Evolutionary conservation across 35 echinoderm and acorn worm genomes (phyloP).

Genomic region (Eucidaris tribuloides): DNA sequence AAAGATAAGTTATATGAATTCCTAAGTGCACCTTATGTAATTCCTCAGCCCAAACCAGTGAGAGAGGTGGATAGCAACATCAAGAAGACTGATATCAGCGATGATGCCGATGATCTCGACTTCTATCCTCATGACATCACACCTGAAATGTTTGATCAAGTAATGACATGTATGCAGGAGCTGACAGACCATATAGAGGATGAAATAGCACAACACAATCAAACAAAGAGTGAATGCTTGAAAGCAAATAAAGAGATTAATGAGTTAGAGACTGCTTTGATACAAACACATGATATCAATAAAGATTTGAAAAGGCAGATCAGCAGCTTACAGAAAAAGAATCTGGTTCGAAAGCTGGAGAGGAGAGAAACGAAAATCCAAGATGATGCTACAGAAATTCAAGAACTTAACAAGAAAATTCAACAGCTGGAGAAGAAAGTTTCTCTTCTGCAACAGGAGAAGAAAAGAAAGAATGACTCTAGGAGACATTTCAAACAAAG

Average conservation of each 20-base stretch:
- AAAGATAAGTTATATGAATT: not conserved
- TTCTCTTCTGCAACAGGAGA: not conserved
- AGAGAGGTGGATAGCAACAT: not conserved
- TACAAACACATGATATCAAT: not conserved
- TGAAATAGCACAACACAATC: not conserved
- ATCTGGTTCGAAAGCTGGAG: constrained; percentile 5
- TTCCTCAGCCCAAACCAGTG: not conserved
- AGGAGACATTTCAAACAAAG: constrained; percentile 2
- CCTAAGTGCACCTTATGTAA: not conserved
- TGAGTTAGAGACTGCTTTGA: not conserved
- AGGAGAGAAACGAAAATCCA: not conserved
- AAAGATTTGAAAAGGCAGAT: constrained; percentile 5
- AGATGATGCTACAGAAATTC: constrained; percentile 12
- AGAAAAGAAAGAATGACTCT: constrained; percentile 18
- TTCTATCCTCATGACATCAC: constrained; percentile 10
- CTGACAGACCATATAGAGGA: constrained; percentile 6
- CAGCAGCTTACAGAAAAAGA: not conserved
- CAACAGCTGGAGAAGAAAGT: constrained; percentile 14
- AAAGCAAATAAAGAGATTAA: not conserved
- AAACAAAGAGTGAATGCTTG: not conserved
- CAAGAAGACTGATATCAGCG: not conserved
- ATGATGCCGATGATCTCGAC: not conserved
- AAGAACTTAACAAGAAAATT: constrained; percentile 34
- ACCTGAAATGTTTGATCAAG: not conserved
- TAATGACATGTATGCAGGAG: constrained; percentile 1